Base-by-base conservation (phyloP, 2,113 vertebrate genomes). In the Neogale vison region DNA sequence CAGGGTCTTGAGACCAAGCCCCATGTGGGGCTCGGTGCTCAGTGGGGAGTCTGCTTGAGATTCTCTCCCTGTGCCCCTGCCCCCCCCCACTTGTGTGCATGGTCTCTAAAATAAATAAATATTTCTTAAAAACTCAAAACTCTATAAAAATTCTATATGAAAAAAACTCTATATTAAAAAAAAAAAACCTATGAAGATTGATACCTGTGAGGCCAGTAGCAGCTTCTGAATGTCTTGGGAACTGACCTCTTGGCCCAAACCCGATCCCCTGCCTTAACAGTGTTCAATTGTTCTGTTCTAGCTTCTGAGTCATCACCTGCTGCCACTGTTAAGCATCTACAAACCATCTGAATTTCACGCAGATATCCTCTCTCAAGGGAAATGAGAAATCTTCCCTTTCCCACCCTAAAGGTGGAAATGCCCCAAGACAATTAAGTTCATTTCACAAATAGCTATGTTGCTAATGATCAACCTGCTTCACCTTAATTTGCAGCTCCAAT, bases 221-320 rank as follows among this genome's bases (percentile, higher is more conserved):
- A 77, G 63, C 14, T 47, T 72, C 84, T 34, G 45, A 31, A 24
- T 13, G 29, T 39, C 31, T n/a, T 6, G 39, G 57, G 36, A 85
- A 31, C n/a, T 65, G 57, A 39, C 12, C 14, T 52, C 45, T 69
- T 31, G 8, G 61, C 34, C 29, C 39, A 79, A 45, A 31, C 24
- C 21, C 0, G 8, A 57, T 10, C 6, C 39, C 11, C 4, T 3
- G 4, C 24, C 0, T 0, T 14, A 50, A 36, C 10, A 8, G 15
- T 1, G 26, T 36, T 76, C 3, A 1, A 1, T 2, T 23, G 7
- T 77, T 90, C 67, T 47, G n/a, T 50, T 80, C 39, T 3, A 29
- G 57, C 76, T 88, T 93, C 67, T 52, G 71, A 74, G 23, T 76
- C 63, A 55, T 42, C 21, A 4, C 26, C 12, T 18, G 15, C 39